Percentiles rank a stretch among this genome's conserved stretches.
phyloP scores from a whole-genome alignment of 2,888 invertebrate genomes.

The Drosophila maculinotata region DNA sequence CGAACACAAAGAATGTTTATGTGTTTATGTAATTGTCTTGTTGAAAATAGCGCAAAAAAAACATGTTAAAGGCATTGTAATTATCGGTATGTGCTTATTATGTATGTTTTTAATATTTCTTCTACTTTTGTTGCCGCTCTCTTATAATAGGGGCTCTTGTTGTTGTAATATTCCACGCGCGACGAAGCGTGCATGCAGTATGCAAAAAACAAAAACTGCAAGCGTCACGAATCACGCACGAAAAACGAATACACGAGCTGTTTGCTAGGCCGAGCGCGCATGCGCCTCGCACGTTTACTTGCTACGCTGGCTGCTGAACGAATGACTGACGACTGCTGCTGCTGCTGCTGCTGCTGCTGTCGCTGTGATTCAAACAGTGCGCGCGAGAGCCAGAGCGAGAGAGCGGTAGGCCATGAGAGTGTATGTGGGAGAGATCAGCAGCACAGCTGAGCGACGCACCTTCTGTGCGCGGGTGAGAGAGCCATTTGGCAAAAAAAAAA shows the following conservation, averaged over 20 bases:
- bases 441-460: slow-evolving; percentile 47
- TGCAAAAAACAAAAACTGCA: slow-evolving; percentile 67
- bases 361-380: slow-evolving; percentile 36
- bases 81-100: slow-evolving; percentile 30
- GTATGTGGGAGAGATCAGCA: slow-evolving; percentile 43
- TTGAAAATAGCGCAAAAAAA: slow-evolving; percentile 70
- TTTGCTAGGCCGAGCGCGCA: slow-evolving; percentile 66
- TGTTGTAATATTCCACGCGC: slow-evolving; percentile 67
- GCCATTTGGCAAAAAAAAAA: slow-evolving; percentile 20
- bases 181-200: slow-evolving; percentile 60
- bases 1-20: slow-evolving; percentile 26
- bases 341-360: too few species aligned
- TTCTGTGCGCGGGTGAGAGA: slow-evolving; percentile 56
- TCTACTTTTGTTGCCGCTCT: slow-evolving; percentile 40
- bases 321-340: too few species aligned
- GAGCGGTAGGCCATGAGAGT: slow-evolving; percentile 6
- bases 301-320: slow-evolving; percentile 66
- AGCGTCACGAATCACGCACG: slow-evolving; percentile 37
- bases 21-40: slow-evolving; percentile 64
- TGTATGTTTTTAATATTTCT: slow-evolving; percentile 27
- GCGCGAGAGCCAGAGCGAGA: slow-evolving; percentile 1
- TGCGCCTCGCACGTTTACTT: slow-evolving; percentile 71
- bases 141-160: slow-evolving; percentile 24
- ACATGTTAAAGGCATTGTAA: slow-evolving; percentile 46
- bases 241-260: slow-evolving; percentile 22